Conservation (phyloP, 2,888 invertebrate genomes). For the Cataglyphis albicans region DNA sequence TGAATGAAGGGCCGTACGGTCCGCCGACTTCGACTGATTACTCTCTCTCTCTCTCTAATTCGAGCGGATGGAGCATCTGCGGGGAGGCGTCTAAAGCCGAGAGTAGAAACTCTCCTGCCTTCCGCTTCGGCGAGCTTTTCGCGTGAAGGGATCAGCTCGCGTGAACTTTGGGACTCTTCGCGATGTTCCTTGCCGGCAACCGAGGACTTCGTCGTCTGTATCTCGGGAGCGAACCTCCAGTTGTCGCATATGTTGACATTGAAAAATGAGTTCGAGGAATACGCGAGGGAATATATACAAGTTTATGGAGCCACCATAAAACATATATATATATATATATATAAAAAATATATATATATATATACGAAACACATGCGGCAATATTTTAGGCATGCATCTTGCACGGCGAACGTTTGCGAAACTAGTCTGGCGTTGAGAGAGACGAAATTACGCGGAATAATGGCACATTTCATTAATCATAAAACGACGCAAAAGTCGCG, state of each 20-base stretch:
- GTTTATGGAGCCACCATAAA: constrained; percentile 2
- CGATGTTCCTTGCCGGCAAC: neutral
- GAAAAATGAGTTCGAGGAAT: neutral
- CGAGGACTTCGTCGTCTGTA: neutral
- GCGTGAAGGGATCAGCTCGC: neutral
- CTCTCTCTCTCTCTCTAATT: constrained; percentile 36
- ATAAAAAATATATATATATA: neutral
- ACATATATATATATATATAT: neutral
- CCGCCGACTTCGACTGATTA: constrained; percentile 47
- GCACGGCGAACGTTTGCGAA: neutral
- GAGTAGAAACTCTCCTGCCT: neutral
- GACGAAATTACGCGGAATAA: constrained; percentile 6
- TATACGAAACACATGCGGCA: neutral
- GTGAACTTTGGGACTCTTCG: neutral
- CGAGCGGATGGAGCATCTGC: constrained; percentile 32
- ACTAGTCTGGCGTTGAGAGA: neutral
- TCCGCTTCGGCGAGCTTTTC: neutral
- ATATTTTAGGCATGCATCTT: neutral
- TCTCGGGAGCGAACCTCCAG: neutral
- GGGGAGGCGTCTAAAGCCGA: constrained; percentile 6
- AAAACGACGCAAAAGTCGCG: neutral
- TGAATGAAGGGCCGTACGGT: constrained; percentile 41
- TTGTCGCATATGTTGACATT: neutral
- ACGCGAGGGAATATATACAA: neutral
- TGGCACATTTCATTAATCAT: neutral